A percentile compares a stretch with the other conserved stretches of the same genome.
phyloP scores from a whole-genome alignment of 2,797 vertebrate species.

The Rhynchotus rufescens region DNA sequence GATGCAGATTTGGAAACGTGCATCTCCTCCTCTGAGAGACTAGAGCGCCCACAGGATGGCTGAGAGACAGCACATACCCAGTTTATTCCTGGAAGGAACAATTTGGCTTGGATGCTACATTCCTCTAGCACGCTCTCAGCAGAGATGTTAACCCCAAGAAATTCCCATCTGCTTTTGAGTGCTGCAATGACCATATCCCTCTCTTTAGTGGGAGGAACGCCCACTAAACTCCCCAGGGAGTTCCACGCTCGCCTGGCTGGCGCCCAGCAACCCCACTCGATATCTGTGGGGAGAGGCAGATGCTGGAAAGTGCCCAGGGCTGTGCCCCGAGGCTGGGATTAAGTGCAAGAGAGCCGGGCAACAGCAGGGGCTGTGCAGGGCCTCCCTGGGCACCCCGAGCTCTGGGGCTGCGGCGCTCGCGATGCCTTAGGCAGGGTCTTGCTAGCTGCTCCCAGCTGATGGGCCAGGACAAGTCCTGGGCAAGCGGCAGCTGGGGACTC shows the following conservation, averaged over 20 bases:
- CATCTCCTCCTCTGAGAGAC: neutral
- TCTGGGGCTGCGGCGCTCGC: too few relatives aligned
- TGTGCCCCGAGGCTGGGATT: neutral
- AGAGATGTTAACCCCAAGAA: neutral
- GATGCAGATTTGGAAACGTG: fast-evolving
- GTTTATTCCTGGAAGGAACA: neutral
- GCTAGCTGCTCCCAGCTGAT: neutral
- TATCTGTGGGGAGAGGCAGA: too few relatives aligned
- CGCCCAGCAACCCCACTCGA: neutral
- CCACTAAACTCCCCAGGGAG: neutral
- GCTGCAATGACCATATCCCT: fast-evolving
- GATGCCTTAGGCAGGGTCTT: neutral
- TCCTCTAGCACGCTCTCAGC: neutral
- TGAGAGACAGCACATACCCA: neutral
- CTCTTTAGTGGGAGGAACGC: neutral
- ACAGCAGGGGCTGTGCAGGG: neutral
- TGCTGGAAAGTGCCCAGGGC: neutral
- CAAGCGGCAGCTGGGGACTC: neutral
- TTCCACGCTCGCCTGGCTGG: neutral
- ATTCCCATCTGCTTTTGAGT: neutral
- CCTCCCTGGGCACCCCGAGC: neutral
- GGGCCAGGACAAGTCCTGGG: neutral
- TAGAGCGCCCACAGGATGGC: neutral
- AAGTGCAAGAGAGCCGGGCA: neutral
- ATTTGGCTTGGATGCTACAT: neutral